phyloP scores from a whole-genome alignment of 2,888 invertebrate genomes.

The Sesia bembeciformis region DNA sequence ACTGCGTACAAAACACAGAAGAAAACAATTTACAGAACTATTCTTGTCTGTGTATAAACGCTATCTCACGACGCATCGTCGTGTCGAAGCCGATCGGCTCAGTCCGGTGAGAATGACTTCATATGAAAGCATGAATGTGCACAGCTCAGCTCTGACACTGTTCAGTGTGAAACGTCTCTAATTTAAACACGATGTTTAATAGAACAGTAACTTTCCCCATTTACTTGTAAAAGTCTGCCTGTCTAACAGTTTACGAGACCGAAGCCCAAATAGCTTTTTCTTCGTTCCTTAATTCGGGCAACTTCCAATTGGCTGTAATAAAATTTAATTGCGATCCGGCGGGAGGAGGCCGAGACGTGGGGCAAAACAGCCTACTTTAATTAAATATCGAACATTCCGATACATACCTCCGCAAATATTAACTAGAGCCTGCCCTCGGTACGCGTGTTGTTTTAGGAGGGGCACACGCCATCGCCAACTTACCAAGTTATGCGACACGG shows the following conservation, averaged over 20 bases:
- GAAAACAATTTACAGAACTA: too few relatives aligned
- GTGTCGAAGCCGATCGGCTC: too few relatives aligned
- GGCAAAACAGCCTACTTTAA: conserved; percentile 21
- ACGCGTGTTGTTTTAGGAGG: background rate
- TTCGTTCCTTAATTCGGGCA: conserved; percentile 6
- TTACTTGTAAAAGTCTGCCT: background rate
- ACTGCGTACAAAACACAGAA: too few relatives aligned
- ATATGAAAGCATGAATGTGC: too few relatives aligned
- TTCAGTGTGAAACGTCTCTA: too few relatives aligned
- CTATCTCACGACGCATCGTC: too few relatives aligned
- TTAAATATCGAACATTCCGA: conserved; percentile 33
- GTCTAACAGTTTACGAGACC: background rate
- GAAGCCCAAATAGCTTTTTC: conserved; percentile 10
- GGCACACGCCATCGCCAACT: background rate
- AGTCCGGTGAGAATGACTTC: too few relatives aligned
- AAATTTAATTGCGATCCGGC: conserved; percentile 20
- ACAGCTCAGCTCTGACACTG: too few relatives aligned
- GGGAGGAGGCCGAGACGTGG: conserved; percentile 1
- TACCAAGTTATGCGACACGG: too few relatives aligned
- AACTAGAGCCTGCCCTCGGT: background rate
- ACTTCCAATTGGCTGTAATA: conserved; percentile 22
- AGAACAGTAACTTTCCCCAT: too few relatives aligned
- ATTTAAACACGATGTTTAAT: too few relatives aligned
- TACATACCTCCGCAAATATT: conserved; percentile 3
- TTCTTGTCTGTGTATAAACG: too few relatives aligned